phyloP scores from a whole-genome alignment of 2,888 invertebrate genomes.

The Urechis unicinctus region DNA sequence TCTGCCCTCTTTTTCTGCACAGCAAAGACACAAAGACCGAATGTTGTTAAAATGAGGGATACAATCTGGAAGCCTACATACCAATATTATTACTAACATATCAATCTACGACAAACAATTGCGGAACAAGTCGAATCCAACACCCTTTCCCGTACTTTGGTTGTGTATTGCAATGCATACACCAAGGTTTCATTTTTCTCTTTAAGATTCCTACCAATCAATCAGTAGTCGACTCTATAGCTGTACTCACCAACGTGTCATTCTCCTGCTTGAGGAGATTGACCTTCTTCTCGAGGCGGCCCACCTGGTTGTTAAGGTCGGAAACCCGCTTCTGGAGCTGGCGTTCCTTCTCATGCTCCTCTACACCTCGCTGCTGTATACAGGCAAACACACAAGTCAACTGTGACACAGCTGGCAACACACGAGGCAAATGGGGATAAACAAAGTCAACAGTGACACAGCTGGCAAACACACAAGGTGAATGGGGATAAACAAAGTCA shows the following conservation, averaged over 20 bases:
- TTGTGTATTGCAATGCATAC: too few species aligned
- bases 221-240: not conserved
- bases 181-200: too few species aligned
- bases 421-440: too few species aligned
- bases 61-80: too few species aligned
- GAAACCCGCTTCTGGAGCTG: constrained; percentile 37
- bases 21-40: too few species aligned
- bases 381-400: not conserved
- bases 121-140: too few species aligned
- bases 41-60: too few species aligned
- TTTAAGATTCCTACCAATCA: not conserved
- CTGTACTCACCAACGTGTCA: constrained; percentile 39
- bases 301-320: constrained; percentile 41
- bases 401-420: not conserved
- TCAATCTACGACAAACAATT: not conserved
- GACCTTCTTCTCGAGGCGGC: constrained; percentile 39
- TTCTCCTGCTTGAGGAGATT: constrained; percentile 41
- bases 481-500: too few species aligned
- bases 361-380: constrained; percentile 2
- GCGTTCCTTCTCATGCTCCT: constrained; percentile 32
- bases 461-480: too few species aligned
- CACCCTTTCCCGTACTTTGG: too few species aligned
- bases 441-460: too few species aligned
- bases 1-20: constrained; percentile 35
- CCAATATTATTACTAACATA: too few species aligned